These are phyloP conservation scores for Hylaeus anthracinus DNA, from an alignment of 1,140 invertebrate species.

Conservation along the genomic window DNA sequence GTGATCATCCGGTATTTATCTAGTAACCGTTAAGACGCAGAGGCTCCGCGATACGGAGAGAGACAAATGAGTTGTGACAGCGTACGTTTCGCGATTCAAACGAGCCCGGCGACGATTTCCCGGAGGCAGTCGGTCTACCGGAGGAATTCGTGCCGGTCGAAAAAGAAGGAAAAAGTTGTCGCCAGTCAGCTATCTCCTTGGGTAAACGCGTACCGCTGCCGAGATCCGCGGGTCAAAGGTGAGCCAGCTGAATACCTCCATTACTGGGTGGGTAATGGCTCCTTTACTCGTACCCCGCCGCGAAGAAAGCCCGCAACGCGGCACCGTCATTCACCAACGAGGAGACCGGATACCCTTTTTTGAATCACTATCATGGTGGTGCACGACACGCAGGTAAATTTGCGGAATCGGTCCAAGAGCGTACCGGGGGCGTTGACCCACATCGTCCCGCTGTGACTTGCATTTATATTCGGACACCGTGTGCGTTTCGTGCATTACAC, in stretches of 20 bases:
- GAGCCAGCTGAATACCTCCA: slow-evolving; percentile 61
- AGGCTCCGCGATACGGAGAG: background rate
- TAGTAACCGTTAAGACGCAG: slow-evolving; percentile 9
- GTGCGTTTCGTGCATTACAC: too few relatives aligned
- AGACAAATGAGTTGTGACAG: background rate
- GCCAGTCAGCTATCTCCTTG: slow-evolving; percentile 59
- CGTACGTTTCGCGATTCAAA: background rate
- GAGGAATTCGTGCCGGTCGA: slow-evolving; percentile 25
- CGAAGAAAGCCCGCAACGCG: slow-evolving; percentile 10
- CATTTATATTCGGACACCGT: too few relatives aligned
- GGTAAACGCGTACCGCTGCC: slow-evolving; percentile 59
- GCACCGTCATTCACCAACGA: slow-evolving; percentile 9
- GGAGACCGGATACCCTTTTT: slow-evolving; percentile 11
- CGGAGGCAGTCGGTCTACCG: background rate
- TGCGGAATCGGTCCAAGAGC: background rate
- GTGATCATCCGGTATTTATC: slow-evolving; percentile 26
- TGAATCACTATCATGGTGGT: slow-evolving; percentile 3
- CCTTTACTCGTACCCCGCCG: slow-evolving; percentile 31
- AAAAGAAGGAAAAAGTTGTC: slow-evolving; percentile 37
- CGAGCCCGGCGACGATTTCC: slow-evolving; percentile 8
- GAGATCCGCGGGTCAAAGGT: slow-evolving; percentile 54
- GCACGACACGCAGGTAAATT: slow-evolving; percentile 6
- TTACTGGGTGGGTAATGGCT: slow-evolving; percentile 58
- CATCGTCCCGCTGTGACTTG: background rate
- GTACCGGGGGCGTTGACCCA: slow-evolving; percentile 9